These are phyloP conservation scores for Amia ocellicauda DNA, from an alignment of 2,113 vertebrate species.

Conservation along the genomic window DNA sequence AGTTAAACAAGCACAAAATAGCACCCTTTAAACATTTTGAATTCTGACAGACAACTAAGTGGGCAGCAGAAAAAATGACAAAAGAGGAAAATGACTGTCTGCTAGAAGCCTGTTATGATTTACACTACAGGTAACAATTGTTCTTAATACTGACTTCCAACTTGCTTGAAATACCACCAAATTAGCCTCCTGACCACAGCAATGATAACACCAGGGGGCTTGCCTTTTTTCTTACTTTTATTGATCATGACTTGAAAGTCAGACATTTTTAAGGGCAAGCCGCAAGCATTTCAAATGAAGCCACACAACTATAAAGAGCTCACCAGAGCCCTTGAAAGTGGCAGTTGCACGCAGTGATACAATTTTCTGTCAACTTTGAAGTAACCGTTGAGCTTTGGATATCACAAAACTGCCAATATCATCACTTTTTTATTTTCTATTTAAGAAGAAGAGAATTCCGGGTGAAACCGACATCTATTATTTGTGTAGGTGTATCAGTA, in stretches of 20 bases:
- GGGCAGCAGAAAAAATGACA: too few species aligned
- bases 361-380: slow-evolving; percentile 23
- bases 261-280: slow-evolving; percentile 38
- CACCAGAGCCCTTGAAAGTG: not conserved
- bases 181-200: slow-evolving; percentile 22
- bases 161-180: slow-evolving; percentile 25
- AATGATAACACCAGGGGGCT: slow-evolving; percentile 20
- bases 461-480: too few species aligned
- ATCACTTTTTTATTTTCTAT: slow-evolving; percentile 29
- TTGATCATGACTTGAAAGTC: slow-evolving; percentile 24
- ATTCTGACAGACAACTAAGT: too few species aligned
- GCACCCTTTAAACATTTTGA: not conserved
- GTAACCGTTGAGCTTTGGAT: slow-evolving; percentile 25
- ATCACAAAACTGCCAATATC: slow-evolving; percentile 46
- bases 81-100: not conserved
- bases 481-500: too few species aligned
- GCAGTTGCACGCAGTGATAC: too few species aligned
- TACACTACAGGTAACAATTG: slow-evolving; percentile 26
- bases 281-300: slow-evolving; percentile 32
- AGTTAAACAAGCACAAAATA: not conserved
- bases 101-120: slow-evolving; percentile 13
- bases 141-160: slow-evolving; percentile 12
- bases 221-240: not conserved
- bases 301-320: slow-evolving; percentile 27
- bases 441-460: too few species aligned